A percentile compares a stretch with the other conserved stretches of the same genome.
Conservation (phyloP, 2,113 vertebrate species). For the Barnardius zonarius region DNA sequence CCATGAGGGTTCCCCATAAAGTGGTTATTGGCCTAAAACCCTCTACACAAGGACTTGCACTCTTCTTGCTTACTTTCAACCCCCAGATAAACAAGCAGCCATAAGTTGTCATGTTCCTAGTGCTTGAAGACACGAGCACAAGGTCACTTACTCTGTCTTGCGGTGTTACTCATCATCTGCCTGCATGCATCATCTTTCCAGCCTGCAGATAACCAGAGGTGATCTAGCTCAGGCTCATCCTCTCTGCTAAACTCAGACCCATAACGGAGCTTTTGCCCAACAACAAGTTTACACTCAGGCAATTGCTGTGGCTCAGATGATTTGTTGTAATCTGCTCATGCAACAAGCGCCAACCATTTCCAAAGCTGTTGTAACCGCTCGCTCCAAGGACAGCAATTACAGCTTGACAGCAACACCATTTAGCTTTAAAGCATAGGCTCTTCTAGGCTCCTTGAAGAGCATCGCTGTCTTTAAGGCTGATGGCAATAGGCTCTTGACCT, state of each 20-base stretch:
- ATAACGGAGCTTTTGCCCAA: neutral
- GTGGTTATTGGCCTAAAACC: neutral
- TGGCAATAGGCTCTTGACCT: constrained; percentile 17
- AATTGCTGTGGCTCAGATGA: neutral
- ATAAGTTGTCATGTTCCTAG: neutral
- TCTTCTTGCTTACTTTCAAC: neutral
- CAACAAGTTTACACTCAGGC: neutral
- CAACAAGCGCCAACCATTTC: neutral
- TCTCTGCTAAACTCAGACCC: neutral
- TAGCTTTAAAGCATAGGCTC: neutral
- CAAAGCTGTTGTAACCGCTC: neutral
- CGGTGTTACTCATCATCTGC: neutral
- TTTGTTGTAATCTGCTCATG: neutral
- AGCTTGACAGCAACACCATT: neutral
- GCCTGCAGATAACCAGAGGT: neutral
- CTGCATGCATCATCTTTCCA: neutral
- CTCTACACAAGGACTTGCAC: neutral
- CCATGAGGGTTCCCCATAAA: neutral
- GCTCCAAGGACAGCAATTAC: neutral
- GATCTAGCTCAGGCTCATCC: neutral
- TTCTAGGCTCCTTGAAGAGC: neutral
- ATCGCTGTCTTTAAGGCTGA: neutral
- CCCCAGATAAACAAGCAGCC: neutral
- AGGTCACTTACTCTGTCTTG: neutral
- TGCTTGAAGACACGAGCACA: neutral